Percentiles rank a stretch among this genome's conserved stretches.
Evolutionary conservation across 37 sponge, comb jelly and placozoan species (phyloP).

Genomic region (Geodia barretti): DNA sequence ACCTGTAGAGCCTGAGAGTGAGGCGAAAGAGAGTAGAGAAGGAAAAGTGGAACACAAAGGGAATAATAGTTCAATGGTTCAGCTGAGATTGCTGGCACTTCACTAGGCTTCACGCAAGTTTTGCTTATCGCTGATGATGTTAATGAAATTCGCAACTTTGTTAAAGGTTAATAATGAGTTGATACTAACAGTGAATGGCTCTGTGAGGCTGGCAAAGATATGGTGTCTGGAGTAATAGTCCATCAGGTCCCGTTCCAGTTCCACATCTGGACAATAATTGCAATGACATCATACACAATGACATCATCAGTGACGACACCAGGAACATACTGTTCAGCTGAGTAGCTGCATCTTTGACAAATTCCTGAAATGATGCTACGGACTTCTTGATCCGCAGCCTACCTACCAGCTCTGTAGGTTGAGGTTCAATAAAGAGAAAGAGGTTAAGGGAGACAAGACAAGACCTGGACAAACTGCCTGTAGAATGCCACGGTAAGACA

Average conservation of each 20-base stretch:
- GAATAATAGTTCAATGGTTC: too few relatives aligned
- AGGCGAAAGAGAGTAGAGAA: too few relatives aligned
- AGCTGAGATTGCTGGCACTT: too few relatives aligned
- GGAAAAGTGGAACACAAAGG: too few relatives aligned
- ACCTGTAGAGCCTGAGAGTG: conserved; percentile 73
- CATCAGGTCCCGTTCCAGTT: not conserved
- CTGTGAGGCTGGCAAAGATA: conserved; percentile 5
- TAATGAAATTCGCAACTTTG: too few relatives aligned
- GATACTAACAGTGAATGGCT: conserved; percentile 61
- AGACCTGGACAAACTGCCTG: conserved; percentile 35
- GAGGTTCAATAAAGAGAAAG: too few relatives aligned
- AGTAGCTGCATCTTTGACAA: conserved; percentile 18
- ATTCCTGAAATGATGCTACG: conserved; percentile 23
- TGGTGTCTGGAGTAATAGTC: conserved; percentile 10
- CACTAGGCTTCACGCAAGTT: too few relatives aligned
- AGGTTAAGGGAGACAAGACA: too few relatives aligned
- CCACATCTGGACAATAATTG: conserved; percentile 10
- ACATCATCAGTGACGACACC: not conserved
- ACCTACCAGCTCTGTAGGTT: too few relatives aligned
- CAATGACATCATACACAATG: not conserved
- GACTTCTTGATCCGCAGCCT: too few relatives aligned
- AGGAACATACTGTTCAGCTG: conserved; percentile 2
- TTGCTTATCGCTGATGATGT: too few relatives aligned
- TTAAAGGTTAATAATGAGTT: too few relatives aligned
- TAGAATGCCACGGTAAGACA: conserved; percentile 62